Percentiles rank a stretch among this genome's conserved stretches.
These are phyloP conservation scores for Tapirus terrestris DNA, from an alignment of 2,113 vertebrate genomes.

Conservation along the genomic window DNA sequence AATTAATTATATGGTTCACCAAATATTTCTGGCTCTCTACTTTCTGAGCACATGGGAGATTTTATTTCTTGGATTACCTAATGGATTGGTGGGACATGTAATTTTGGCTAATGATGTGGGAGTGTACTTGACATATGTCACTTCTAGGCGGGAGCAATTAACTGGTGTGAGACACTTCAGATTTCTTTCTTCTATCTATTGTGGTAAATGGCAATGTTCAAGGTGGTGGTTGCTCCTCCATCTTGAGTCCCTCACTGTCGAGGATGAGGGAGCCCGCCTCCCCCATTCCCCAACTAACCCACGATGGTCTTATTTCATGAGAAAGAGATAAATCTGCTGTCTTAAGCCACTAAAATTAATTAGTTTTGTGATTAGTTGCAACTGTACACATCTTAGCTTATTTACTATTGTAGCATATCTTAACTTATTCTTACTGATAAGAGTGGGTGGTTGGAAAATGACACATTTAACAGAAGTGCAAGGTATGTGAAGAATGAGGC, in stretches of 20 bases:
- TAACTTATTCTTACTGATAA: background rate
- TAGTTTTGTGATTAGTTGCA: slow-evolving; percentile 17
- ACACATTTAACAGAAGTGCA: background rate
- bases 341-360: background rate
- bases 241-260: background rate
- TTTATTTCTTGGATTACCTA: slow-evolving; percentile 13
- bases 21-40: background rate
- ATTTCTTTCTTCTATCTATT: background rate
- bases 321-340: background rate
- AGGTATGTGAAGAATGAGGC: background rate
- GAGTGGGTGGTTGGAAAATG: background rate
- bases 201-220: background rate
- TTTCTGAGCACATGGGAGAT: background rate
- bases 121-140: background rate
- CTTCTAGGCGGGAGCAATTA: background rate
- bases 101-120: background rate
- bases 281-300: background rate
- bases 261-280: background rate
- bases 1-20: background rate
- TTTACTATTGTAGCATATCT: background rate
- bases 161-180: background rate
- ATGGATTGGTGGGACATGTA: background rate
- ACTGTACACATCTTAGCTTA: background rate
- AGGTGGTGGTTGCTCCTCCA: background rate
- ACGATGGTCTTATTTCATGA: background rate